Base-by-base conservation (phyloP, 2,797 vertebrate genomes). In the Lagorchestes hirsutus region DNA sequence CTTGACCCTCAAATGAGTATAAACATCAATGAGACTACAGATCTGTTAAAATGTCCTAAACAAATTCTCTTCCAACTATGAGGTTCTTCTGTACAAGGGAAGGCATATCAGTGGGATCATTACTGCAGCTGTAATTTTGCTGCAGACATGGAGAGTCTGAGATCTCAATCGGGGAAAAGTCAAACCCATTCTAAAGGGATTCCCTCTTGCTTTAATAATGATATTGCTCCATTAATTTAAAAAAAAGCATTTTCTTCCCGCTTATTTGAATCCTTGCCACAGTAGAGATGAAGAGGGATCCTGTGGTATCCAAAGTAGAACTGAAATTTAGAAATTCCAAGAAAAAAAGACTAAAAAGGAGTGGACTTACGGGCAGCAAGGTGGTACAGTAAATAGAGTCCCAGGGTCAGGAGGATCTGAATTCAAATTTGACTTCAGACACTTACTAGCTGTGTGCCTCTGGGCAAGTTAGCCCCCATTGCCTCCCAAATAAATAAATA, bases 261-360 rank as follows among this genome's bases (percentile, higher is more conserved):
- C 91, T 93, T 92, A 97, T 97, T 96, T 96, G 92, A 95, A 97
- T 95, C 94, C 95, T 97, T 96, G 93, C 92, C 93, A 95, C 97
- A 96, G 96, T 90, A 91, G 93, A 92, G 92, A 96, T 9, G 54
- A 93, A 96, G 87, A 90, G 58, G 54, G 90, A 95, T 96, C 91
- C 97, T 96, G 91, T 96, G 96, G 90, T 96, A 94, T 95, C 94
- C 14, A 74, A 74, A 74, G 5, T 18, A 74, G 34, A 74, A 96
- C 93, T 98, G 97, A 98, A 96, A 74, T 96, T 97, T 95, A 96
- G 97, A 97, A 96, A 94, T 96, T 93, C 95, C 57, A 98, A 92
- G 91, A 97, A 98, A 97, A 28, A 94, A 93, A 95, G 93, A 54
- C 97, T 97, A 95, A 97, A 96, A 96, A 95, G 97, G 95, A 74